Percentiles rank a stretch among this genome's conserved stretches.
phyloP scores from a whole-genome alignment of 1,140 invertebrate genomes.

The Chelonus insularis region DNA sequence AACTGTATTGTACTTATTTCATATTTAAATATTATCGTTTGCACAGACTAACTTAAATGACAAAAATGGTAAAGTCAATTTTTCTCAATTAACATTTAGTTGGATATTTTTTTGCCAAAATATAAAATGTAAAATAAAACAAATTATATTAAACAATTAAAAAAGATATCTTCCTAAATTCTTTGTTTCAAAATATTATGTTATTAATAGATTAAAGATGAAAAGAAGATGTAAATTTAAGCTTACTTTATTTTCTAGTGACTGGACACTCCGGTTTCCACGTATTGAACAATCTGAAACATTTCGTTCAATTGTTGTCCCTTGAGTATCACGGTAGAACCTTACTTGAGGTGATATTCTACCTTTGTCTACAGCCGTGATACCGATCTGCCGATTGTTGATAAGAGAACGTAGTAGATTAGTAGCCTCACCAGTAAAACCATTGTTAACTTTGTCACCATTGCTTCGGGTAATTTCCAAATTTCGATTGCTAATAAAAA shows the following conservation, averaged over 20 bases:
- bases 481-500: slow-evolving; percentile 49
- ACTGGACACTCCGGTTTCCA: slow-evolving; percentile 49
- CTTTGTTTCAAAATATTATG: no score
- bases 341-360: slow-evolving; percentile 48
- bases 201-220: background rate
- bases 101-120: background rate
- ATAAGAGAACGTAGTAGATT: slow-evolving; percentile 73
- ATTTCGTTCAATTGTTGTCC: slow-evolving; percentile 46
- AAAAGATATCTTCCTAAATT: no score
- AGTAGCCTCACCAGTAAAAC: slow-evolving; percentile 67
- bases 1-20: slow-evolving; percentile 29
- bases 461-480: slow-evolving; percentile 57
- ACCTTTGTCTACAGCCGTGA: slow-evolving; percentile 62
- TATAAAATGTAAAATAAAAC: background rate
- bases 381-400: slow-evolving; percentile 72
- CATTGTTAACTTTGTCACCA: slow-evolving; percentile 55
- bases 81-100: background rate
- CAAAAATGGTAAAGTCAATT: no score
- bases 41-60: background rate
- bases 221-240: slow-evolving; percentile 7
- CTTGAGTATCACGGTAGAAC: slow-evolving; percentile 54
- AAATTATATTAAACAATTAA: background rate
- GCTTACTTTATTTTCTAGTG: slow-evolving; percentile 52
- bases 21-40: background rate
- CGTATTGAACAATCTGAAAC: slow-evolving; percentile 47